Evolutionary conservation across 1,140 invertebrate species (phyloP), one percentile per base, ranked within the genome.

Genomic region (Orussus abietinus): DNA sequence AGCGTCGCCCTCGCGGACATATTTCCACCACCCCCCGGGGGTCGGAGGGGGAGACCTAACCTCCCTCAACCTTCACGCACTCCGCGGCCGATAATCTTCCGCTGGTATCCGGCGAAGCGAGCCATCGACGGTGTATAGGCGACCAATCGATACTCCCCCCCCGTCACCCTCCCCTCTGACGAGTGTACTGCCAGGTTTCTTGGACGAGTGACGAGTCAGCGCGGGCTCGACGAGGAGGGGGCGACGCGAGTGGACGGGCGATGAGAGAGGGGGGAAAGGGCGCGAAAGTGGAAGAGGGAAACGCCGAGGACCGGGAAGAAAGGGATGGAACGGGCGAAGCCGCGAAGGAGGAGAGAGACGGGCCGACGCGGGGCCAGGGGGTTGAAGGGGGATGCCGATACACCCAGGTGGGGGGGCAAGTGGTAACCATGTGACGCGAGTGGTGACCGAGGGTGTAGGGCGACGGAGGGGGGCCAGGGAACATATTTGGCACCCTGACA

Each of bases 71-170:
- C n/a, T n/a, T n/a, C n/a, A n/a, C n/a, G n/a, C n/a, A n/a, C n/a
- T n/a, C n/a, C n/a, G n/a, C n/a, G n/a, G n/a, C n/a, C n/a, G n/a
- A n/a, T n/a, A n/a, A n/a, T n/a, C n/a, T n/a, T n/a, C n/a, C n/a
- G n/a, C n/a, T n/a, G n/a, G n/a, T n/a, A n/a, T n/a, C n/a, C n/a
- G n/a, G 32, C 21, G 46, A 53, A 54, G 51, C 50, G 55, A 57
- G 51, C 55, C 47, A 57, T 54, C 49, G 55, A 48, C 42, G 51
- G 44, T 38, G 19, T 25, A 30, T 29, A 13, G 35, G 32, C 26
- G 38, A 30, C 47, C 46, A 51, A 57, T 57, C 55, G 42, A 57
- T 57, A 56, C 37, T 42, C 47, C 11, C 21, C 36, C 14, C 26
- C 32, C 28, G 34, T 39, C 21, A 26, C 18, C 37, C 30, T n/a